phyloP scores from a whole-genome alignment of 2,797 vertebrate genomes.

The Helarctos malayanus region DNA sequence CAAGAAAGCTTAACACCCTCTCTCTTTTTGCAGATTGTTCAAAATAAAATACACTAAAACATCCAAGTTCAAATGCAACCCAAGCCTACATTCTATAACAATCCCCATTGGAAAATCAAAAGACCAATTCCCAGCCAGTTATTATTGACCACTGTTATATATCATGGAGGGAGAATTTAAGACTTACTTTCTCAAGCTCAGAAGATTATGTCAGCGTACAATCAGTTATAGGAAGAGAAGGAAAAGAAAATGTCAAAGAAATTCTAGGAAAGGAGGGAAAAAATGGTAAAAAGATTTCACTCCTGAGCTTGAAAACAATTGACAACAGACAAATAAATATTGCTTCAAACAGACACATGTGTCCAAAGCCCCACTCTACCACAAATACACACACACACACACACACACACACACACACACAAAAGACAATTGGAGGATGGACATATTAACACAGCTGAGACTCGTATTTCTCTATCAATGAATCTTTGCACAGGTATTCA shows the following conservation, averaged over 20 bases:
- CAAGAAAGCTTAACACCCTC: background rate
- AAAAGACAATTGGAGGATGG: background rate
- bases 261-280: background rate
- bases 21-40: background rate
- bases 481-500: background rate
- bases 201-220: background rate
- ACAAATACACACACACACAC: background rate
- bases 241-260: background rate
- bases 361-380: background rate
- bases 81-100: background rate
- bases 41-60: background rate
- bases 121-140: background rate
- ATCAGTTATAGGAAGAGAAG: background rate
- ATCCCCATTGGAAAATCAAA: conserved; percentile 1
- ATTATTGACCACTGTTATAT: background rate
- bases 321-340: background rate
- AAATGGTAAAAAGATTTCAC: background rate
- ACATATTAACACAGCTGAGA: background rate
- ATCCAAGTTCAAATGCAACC: background rate
- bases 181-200: background rate
- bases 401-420: too few relatives aligned
- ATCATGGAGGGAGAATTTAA: background rate
- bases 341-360: background rate
- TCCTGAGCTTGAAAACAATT: background rate
- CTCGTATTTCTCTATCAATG: background rate